Base-by-base conservation (phyloP, 1,140 invertebrate genomes). In the Scaptodrosophila lebanonensis region DNA sequence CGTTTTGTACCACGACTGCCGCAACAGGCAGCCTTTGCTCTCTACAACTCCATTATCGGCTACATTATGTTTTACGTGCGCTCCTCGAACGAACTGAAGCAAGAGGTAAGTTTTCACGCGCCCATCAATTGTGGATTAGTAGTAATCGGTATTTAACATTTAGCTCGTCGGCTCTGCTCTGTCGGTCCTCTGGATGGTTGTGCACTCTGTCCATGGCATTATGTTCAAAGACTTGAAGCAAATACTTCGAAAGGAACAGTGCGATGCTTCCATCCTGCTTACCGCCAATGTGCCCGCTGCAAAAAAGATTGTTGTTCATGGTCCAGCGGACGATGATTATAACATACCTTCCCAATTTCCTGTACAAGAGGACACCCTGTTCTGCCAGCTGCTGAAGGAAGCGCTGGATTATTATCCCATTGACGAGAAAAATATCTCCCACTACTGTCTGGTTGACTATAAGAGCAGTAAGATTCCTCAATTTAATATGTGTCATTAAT, bases 161-260 rank as follows among this genome's bases (percentile, higher is more conserved):
- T 8, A 86, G 82, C 91, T 96, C 12, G 97, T 99, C 51, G 96
- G 95, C 20, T 94, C 96, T 7, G 97, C 98, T 0, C 88, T 99
- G 1, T 97, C 97, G 0, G 92, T 99, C 47, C 88, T 99, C 0
- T 99, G 98, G 97, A 97, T 98, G 93, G 96, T 98, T 32, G 96
- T 98, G 0, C 94, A 95, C 61, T 97, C 95, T 85, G 97, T 99
- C 0, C 97, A 99, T 86, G 98, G 98, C 29, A 97, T 99, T 51
- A 98, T 98, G 93, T 99, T 99, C 73, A 99, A 99, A 89, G 98
- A 99, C 88, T 88, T 99, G 8, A 99, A 99, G 83, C 98, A 99
- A 89, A 99, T 98, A 54, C 88, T 99, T 51, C 91, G 98, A 52
- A 99, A 99, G 86, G 98, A 99, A 87, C 98, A 99, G 85, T 99